Base-by-base conservation (phyloP, 2,888 invertebrate genomes). In the Pelosia muscerda region DNA sequence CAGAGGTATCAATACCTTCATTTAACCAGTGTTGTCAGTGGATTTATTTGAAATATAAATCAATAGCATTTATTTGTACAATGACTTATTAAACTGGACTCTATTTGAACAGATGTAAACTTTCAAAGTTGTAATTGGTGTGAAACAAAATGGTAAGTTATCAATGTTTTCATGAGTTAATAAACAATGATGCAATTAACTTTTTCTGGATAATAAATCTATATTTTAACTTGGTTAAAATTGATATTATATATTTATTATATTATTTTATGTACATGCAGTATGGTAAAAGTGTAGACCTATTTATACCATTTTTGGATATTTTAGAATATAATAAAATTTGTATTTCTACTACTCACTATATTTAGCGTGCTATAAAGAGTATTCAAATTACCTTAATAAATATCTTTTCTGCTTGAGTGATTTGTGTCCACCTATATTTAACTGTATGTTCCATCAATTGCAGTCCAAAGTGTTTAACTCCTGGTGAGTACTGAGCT, bases 371-470 rank as follows among this genome's bases (percentile, higher is more conserved):
- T 49, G n/a, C 38, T 4, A 25, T 8, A 10, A 58, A 2, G 6
- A 2, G 23, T 19, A 8, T 28, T 53, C n/a, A 11, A 66, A 74
- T 83, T 88, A 96, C 96, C 95, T 98, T 98, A 69, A 99, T 98
- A 84, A 97, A 98, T 71, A 98, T 95, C 90, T 98, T 99, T 84
- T 98, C 98, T 66, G 97, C 96, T 82, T 97, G 97, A 6, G 97
- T 96, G 83, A 99, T 97, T 81, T 97, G 97, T 71, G 97, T 98
- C 99, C 99, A 99, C 71, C 98, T 96, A 86, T 98, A 98, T 93
- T 98, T 99, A 34, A 99, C 97, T 65, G 97, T 98, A 85, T 99
- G 97, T 88, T 99, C 99, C 96, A 99, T 97, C 0, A 99, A 92
- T 84, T 99, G 98, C 0, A 99, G 94, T 0, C 99, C 99, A 93